Conservation (phyloP, 2,113 vertebrate genomes). For the Erpornis zantholeuca region DNA sequence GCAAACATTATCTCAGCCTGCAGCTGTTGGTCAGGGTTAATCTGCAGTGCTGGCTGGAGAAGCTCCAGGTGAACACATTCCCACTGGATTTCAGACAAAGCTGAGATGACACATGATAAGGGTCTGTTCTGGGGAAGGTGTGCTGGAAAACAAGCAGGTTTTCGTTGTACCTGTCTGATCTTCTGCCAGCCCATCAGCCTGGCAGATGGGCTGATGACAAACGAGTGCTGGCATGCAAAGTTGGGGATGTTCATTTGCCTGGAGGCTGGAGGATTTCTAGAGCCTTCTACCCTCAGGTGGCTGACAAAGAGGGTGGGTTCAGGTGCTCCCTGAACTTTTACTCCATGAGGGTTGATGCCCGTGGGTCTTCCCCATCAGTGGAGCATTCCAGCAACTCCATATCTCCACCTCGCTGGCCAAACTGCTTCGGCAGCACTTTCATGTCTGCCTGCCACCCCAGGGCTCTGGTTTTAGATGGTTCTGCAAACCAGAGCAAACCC, state of each 20-base stretch:
- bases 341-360: fast-evolving
- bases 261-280: background rate
- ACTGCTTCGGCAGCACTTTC: background rate
- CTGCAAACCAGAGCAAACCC: background rate
- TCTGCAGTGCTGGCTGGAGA: background rate
- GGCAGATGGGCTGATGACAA: background rate
- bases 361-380: background rate
- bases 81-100: background rate
- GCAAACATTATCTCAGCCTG: background rate
- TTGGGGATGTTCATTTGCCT: background rate
- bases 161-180: background rate
- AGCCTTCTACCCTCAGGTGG: background rate
- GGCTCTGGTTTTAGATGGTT: background rate
- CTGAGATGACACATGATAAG: background rate
- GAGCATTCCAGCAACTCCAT: fast-evolving
- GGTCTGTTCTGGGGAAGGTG: background rate
- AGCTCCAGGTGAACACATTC: background rate
- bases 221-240: background rate
- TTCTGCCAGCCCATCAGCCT: background rate
- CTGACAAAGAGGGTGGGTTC: background rate
- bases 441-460: background rate
- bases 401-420: background rate
- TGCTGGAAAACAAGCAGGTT: background rate
- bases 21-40: background rate
- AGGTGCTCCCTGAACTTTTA: background rate